Base-by-base conservation (phyloP, 2,888 invertebrate species). In the Linnaemya tessellans region DNA sequence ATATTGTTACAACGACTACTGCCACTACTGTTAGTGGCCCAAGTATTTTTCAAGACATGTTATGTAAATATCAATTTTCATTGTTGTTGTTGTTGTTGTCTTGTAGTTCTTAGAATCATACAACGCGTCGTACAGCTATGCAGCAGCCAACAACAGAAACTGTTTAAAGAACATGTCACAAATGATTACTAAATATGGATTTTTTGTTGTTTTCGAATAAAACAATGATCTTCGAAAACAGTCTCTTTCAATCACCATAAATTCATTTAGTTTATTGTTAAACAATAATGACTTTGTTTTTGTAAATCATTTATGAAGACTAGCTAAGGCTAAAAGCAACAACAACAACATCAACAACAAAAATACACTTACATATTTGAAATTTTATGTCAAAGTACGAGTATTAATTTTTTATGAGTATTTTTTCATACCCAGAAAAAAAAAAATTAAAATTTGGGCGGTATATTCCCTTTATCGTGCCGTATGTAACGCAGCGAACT, bases 11-110 rank as follows among this genome's bases (percentile, higher is more conserved):
- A 56, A 25, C 43, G 25, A 41, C 56, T 46, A 30, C 62, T 65
- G 43, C 38, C 18, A 64, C 56, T 60, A 43, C 73, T 68, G 67
- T 25, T 67, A 65, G 35, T 54, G 68, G 46, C 46, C 41, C 54
- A 35, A 54, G 79, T 64, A 25, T 15, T 56, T 56, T 25, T 8
- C n/a, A 60, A 11, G 35, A 54, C 18, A 68, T 80, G 30, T 58
- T 75, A 70, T 84, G 75, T 71, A 71, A 80, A 84, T 84, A 84
- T 78, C 73, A 58, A 43, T 84, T 70, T 80, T 56, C 74, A 75
- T 84, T 80, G 74, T 84, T 71, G 7, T 60, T 22, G 4, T 84
- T 80, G 74, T 84, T 71, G 7, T 60, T 22, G 4, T 35, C 22
- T 41, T 41, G 41, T 20, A 25, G 10, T 20, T 35, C 22, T 22